These are phyloP conservation scores for Pycnonotus jocosus DNA, from an alignment of 2,113 vertebrate genomes.

Conservation along the genomic window DNA sequence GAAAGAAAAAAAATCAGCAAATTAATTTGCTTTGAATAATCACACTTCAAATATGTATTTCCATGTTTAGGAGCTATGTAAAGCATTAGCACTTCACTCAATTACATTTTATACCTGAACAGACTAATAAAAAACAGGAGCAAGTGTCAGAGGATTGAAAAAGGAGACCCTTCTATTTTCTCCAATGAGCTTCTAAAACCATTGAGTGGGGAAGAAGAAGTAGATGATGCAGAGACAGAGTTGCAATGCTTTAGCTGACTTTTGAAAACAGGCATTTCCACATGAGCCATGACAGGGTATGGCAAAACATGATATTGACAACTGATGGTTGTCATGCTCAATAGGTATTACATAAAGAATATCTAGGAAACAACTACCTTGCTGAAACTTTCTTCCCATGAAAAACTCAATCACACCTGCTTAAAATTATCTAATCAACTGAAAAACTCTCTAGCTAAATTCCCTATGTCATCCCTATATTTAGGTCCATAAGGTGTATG, in stretches of 20 bases:
- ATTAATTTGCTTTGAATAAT: neutral
- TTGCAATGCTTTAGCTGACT: neutral
- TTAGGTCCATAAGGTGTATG: neutral
- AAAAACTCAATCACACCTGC: neutral
- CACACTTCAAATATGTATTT: neutral
- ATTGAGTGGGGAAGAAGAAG: neutral
- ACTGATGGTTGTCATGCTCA: neutral
- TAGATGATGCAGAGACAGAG: neutral
- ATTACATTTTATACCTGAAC: neutral
- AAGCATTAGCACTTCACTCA: neutral
- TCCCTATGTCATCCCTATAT: neutral
- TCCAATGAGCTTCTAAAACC: neutral
- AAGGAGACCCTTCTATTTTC: neutral
- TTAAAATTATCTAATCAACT: neutral
- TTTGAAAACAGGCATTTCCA: neutral
- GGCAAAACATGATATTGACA: neutral
- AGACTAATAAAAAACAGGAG: neutral
- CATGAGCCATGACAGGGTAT: rapidly evolving
- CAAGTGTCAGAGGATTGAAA: neutral
- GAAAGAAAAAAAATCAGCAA: neutral
- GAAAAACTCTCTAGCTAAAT: neutral
- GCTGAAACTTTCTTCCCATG: neutral
- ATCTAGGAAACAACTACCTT: neutral
- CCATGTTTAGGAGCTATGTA: neutral
- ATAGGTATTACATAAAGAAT: neutral